Evolutionary conservation across 2,888 invertebrate species (phyloP).

Genomic region (Tenodera sinensis): DNA sequence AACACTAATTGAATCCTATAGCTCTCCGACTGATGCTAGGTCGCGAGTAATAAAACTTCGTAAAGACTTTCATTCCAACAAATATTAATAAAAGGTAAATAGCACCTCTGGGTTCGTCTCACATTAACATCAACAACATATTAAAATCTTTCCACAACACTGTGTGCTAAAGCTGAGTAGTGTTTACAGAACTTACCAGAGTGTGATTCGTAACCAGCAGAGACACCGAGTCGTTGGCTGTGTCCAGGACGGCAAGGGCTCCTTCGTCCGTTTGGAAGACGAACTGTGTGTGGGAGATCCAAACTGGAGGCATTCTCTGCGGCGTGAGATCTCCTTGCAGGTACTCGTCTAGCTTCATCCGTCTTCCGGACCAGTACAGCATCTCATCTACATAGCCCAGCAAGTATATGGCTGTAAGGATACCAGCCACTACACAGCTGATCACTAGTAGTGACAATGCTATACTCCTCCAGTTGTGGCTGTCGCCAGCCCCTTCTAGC

Average conservation of each 20-base stretch:
- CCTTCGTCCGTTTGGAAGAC: conserved; percentile 86
- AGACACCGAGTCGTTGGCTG: conserved; percentile 72
- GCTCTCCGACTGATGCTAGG: too few species aligned
- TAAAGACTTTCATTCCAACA: too few species aligned
- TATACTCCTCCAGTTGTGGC: conserved; percentile 87
- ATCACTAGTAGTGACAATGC: conserved; percentile 83
- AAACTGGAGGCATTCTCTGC: conserved; percentile 70
- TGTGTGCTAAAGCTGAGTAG: too few species aligned
- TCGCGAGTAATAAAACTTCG: too few species aligned
- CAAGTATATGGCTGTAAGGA: conserved; percentile 83
- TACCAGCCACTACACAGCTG: conserved; percentile 81
- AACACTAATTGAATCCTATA: too few species aligned
- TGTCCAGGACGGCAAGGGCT: conserved; percentile 73
- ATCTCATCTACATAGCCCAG: conserved; percentile 87
- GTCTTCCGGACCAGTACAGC: conserved; percentile 82
- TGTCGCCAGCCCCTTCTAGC: conserved; percentile 65
- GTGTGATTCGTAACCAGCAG: conserved; percentile 84
- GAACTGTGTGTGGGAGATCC: conserved; percentile 78
- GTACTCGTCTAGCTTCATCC: conserved; percentile 82
- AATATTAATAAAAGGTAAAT: too few species aligned
- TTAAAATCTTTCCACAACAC: too few species aligned
- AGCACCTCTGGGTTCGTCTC: too few species aligned
- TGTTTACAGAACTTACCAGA: conserved; percentile 73
- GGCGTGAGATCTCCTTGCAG: conserved; percentile 67
- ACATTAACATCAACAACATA: too few species aligned